phyloP scores from a whole-genome alignment of 2,797 vertebrate genomes.

The Platalea minor region DNA sequence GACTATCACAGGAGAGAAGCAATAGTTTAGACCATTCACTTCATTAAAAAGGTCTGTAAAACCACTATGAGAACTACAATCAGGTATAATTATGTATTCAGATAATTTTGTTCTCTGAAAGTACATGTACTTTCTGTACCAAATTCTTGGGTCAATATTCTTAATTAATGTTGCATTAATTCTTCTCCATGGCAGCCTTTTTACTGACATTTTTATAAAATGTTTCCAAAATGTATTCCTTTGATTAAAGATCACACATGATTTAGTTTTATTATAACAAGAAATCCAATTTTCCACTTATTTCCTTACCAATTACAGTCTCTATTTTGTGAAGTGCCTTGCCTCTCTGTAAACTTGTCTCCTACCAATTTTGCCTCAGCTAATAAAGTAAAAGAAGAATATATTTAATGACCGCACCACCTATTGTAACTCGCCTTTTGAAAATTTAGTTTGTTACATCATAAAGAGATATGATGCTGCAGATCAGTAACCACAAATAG shows the following conservation, averaged over 20 bases:
- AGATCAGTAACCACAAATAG: background rate
- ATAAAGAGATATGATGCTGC: background rate
- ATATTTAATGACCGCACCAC: background rate
- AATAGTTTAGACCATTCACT: background rate
- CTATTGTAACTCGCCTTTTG: background rate
- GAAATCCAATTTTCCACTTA: background rate
- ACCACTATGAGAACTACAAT: background rate
- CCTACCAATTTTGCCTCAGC: background rate
- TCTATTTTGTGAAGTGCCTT: background rate
- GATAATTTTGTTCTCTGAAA: background rate
- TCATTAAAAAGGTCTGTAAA: background rate
- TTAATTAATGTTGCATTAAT: constrained; percentile 27
- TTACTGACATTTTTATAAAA: background rate
- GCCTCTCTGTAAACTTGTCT: background rate
- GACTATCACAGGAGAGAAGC: background rate
- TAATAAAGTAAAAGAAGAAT: background rate
- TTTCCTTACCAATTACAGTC: background rate
- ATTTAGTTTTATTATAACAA: background rate
- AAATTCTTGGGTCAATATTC: constrained; percentile 16
- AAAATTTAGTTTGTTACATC: background rate
- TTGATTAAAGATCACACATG: constrained; percentile 7
- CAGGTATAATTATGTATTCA: background rate
- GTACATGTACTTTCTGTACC: background rate
- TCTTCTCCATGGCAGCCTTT: background rate
- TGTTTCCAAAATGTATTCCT: constrained; percentile 1